Percentiles rank a stretch among this genome's conserved stretches.
Conservation (phyloP, 2,797 vertebrate species). For the Lophius americanus region DNA sequence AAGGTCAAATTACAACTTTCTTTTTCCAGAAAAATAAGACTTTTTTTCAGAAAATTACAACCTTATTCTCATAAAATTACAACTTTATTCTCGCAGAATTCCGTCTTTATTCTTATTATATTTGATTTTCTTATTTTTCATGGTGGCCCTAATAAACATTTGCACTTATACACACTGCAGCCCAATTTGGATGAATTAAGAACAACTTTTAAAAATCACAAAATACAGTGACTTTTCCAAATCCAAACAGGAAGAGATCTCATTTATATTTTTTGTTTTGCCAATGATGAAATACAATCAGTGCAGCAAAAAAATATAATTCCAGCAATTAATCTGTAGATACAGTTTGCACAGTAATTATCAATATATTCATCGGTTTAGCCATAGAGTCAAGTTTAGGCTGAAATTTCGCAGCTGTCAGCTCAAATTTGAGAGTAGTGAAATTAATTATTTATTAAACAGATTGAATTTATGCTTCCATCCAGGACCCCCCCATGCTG, state of each 20-base stretch:
- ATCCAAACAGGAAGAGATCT: not conserved
- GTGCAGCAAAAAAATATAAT: not conserved
- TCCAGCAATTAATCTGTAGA: not conserved
- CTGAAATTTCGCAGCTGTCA: not conserved
- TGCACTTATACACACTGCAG: not conserved
- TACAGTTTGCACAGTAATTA: not conserved
- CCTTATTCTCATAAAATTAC: no score
- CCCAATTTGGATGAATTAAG: constrained; percentile 6
- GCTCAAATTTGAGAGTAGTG: not conserved
- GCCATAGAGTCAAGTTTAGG: not conserved
- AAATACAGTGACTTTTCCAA: not conserved
- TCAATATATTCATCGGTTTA: not conserved
- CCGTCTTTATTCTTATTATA: no score
- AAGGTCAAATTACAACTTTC: no score
- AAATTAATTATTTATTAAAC: not conserved
- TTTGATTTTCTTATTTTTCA: no score
- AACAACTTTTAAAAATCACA: constrained; percentile 1
- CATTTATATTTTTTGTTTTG: not conserved
- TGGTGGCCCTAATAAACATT: no score
- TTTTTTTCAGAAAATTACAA: no score
- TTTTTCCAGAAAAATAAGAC: no score
- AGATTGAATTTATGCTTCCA: constrained; percentile 1
- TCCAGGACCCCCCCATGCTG: constrained; percentile 81
- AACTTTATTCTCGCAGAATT: no score
- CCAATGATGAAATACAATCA: no score